Evolutionary conservation across 2,113 vertebrate species (phyloP).

Genomic region (Mirza zaza): DNA sequence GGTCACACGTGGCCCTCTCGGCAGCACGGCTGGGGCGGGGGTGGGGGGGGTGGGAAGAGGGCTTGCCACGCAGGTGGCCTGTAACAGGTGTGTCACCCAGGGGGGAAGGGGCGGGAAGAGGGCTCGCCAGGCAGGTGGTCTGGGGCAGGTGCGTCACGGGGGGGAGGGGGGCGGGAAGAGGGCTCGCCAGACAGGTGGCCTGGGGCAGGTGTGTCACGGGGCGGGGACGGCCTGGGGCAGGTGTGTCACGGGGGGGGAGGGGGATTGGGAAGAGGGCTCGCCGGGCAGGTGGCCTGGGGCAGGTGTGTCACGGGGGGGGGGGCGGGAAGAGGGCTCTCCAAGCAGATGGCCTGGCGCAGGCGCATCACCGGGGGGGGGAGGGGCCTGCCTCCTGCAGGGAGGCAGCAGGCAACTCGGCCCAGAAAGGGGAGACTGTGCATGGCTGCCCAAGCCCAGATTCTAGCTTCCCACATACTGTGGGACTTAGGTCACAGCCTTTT

Average conservation of each 20-base stretch:
- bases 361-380: fast-evolving
- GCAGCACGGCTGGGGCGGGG: too few species aligned
- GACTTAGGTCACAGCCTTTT: fast-evolving
- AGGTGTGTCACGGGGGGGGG: fast-evolving
- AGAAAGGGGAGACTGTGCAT: fast-evolving
- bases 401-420: not conserved
- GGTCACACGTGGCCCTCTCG: too few species aligned
- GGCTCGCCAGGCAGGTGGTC: too few species aligned
- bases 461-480: fast-evolving
- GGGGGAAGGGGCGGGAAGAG: too few species aligned
- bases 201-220: too few species aligned
- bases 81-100: too few species aligned
- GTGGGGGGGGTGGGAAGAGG: too few species aligned
- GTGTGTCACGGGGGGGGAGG: fast-evolving
- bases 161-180: too few species aligned
- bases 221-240: too few species aligned
- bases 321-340: fast-evolving
- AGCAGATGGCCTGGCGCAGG: fast-evolving
- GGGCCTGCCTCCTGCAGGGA: not conserved
- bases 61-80: too few species aligned
- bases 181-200: too few species aligned
- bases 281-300: fast-evolving
- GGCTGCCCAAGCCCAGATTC: fast-evolving
- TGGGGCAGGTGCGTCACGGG: too few species aligned
- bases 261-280: not conserved